phyloP scores from a whole-genome alignment of 2,797 vertebrate genomes.

The Anguilla marmorata region DNA sequence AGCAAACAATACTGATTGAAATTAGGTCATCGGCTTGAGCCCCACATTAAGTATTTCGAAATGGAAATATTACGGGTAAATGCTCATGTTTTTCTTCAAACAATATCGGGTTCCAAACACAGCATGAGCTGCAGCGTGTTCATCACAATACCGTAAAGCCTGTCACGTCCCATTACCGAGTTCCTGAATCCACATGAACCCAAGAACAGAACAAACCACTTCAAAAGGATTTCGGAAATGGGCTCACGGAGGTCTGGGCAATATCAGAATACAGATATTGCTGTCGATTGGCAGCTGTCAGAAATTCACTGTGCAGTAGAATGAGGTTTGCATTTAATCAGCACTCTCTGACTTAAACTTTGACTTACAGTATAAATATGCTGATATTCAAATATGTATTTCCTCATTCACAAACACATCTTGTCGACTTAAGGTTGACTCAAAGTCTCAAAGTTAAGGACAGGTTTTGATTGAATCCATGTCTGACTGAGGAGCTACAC shows the following conservation, averaged over 20 bases:
- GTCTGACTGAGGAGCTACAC: background rate
- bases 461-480: background rate
- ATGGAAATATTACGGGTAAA: background rate
- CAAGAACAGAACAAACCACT: background rate
- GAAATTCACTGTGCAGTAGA: background rate
- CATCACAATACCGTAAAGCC: background rate
- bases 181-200: background rate
- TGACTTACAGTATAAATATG: background rate
- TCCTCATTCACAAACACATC: background rate
- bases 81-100: background rate
- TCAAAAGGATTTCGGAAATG: background rate
- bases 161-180: background rate
- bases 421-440: background rate
- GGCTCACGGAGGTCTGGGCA: background rate
- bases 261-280: background rate
- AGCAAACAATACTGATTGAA: background rate
- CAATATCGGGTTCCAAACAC: background rate
- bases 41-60: background rate
- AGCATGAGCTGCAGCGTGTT: background rate
- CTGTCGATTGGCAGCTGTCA: background rate
- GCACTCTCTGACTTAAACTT: background rate
- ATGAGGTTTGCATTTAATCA: background rate
- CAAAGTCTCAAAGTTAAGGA: background rate
- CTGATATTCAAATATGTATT: background rate
- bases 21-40: background rate